A percentile compares a stretch with the other conserved stretches of the same genome.
These are phyloP conservation scores for Drosophila asahinai DNA, from an alignment of 1,140 invertebrate species.

Conservation along the genomic window DNA sequence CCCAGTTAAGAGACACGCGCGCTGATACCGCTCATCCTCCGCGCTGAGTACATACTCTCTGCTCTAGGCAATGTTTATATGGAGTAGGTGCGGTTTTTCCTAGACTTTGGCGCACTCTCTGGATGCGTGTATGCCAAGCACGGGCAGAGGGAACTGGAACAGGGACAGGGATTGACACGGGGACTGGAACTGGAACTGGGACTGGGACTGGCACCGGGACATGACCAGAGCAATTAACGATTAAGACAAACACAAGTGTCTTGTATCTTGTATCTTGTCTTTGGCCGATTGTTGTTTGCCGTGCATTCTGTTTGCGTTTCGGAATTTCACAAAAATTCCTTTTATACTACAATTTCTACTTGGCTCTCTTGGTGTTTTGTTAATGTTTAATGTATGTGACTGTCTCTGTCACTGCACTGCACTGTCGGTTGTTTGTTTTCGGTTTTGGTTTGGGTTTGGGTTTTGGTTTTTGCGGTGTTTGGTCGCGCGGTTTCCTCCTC, in stretches of 20 bases:
- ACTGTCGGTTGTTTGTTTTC: conserved; percentile 27
- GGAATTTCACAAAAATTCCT: conserved; percentile 78
- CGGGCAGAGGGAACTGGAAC: conserved; percentile 24
- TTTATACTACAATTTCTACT: conserved; percentile 70
- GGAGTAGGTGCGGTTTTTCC: conserved; percentile 60
- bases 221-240: conserved; percentile 60
- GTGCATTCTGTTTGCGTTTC: conserved; percentile 67
- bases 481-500: conserved; percentile 66
- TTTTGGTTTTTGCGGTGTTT: conserved; percentile 70
- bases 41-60: conserved; percentile 16
- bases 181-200: conserved; percentile 1
- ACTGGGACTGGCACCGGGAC: conserved; percentile 13
- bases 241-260: conserved; percentile 55
- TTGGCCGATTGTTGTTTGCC: conserved; percentile 56
- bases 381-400: conserved; percentile 69
- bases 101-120: conserved; percentile 54
- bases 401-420: conserved; percentile 5
- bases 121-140: conserved; percentile 27
- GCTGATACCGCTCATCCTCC: conserved; percentile 51
- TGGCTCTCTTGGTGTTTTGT: conserved; percentile 31
- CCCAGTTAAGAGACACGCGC: conserved; percentile 65
- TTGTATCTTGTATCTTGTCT: conserved; percentile 66
- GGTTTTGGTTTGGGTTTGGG: conserved; percentile 9
- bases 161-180: neutral
- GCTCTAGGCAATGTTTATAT: conserved; percentile 33